A percentile compares a stretch with the other conserved stretches of the same genome.
These are phyloP conservation scores for Drosophila parvula DNA, from an alignment of 1,140 invertebrate species.

Conservation along the genomic window DNA sequence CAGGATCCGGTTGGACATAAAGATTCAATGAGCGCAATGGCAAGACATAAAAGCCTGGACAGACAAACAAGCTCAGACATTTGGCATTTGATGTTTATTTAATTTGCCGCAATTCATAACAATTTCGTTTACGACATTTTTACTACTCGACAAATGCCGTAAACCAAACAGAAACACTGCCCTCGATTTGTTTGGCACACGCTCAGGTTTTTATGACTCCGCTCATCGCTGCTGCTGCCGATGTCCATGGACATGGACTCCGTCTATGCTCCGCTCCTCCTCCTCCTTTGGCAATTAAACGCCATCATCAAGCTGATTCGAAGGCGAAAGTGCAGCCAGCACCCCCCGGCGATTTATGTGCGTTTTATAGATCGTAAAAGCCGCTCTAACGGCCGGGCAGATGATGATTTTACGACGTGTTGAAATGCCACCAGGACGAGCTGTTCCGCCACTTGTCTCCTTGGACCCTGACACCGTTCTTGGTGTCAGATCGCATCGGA, in stretches of 20 bases:
- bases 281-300: conserved; percentile 69
- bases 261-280: conserved; percentile 29
- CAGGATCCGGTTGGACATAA: conserved; percentile 41
- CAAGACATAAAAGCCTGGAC: conserved; percentile 42
- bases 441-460: conserved; percentile 54
- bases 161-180: conserved; percentile 72
- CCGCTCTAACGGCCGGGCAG: conserved; percentile 62
- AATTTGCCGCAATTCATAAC: conserved; percentile 81
- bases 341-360: conserved; percentile 68
- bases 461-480: conserved; percentile 28
- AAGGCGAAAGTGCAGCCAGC: conserved; percentile 63
- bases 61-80: conserved; percentile 35
- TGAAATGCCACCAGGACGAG: conserved; percentile 64
- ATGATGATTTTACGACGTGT: conserved; percentile 80
- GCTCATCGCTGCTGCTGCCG: conserved; percentile 18
- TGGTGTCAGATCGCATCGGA: conserved; percentile 34
- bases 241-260: conserved; percentile 22
- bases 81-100: conserved; percentile 81
- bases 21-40: conserved; percentile 59
- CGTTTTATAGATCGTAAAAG: conserved; percentile 81
- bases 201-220: conserved; percentile 53
- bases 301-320: conserved; percentile 53
- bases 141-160: conserved; percentile 70
- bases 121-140: conserved; percentile 82
- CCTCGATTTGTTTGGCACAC: conserved; percentile 60